phyloP scores from a whole-genome alignment of 35 echinoderm and acorn worm genomes.

The Nesometra sesokonis region DNA sequence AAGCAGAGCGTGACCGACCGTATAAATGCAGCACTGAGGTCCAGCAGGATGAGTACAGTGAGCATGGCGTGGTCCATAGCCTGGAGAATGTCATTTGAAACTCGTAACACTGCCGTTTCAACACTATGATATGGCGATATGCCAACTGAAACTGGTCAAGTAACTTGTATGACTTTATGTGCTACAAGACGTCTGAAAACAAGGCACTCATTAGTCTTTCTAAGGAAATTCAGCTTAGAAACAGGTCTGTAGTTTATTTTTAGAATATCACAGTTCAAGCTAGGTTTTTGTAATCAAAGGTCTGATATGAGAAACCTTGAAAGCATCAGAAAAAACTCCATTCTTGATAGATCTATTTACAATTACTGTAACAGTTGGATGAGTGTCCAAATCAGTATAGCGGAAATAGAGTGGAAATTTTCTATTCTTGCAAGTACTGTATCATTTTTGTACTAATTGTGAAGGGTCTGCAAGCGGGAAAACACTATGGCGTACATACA shows the following conservation, averaged over 20 bases:
- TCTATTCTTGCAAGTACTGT: too few species aligned
- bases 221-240: slow-evolving; percentile 28
- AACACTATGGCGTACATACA: too few species aligned
- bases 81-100: slow-evolving; percentile 42
- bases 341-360: slow-evolving; percentile 20
- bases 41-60: slow-evolving; percentile 31
- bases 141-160: slow-evolving; percentile 24
- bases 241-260: slow-evolving; percentile 58
- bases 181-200: slow-evolving; percentile 9
- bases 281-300: slow-evolving; percentile 37
- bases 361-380: slow-evolving; percentile 35
- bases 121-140: slow-evolving; percentile 26
- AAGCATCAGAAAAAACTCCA: slow-evolving; percentile 26
- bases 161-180: slow-evolving; percentile 25
- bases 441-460: too few species aligned
- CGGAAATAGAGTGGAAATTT: too few species aligned
- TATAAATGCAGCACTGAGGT: slow-evolving; percentile 44
- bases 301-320: slow-evolving; percentile 15
- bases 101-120: slow-evolving; percentile 31
- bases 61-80: slow-evolving; percentile 25
- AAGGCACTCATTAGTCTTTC: slow-evolving; percentile 35
- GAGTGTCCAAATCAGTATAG: too few species aligned
- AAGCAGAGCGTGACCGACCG: slow-evolving; percentile 36
- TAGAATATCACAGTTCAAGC: slow-evolving; percentile 20
- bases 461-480: too few species aligned